Base-by-base conservation (phyloP, 2,797 vertebrate genomes). In the Phrynocephalus forsythii region DNA sequence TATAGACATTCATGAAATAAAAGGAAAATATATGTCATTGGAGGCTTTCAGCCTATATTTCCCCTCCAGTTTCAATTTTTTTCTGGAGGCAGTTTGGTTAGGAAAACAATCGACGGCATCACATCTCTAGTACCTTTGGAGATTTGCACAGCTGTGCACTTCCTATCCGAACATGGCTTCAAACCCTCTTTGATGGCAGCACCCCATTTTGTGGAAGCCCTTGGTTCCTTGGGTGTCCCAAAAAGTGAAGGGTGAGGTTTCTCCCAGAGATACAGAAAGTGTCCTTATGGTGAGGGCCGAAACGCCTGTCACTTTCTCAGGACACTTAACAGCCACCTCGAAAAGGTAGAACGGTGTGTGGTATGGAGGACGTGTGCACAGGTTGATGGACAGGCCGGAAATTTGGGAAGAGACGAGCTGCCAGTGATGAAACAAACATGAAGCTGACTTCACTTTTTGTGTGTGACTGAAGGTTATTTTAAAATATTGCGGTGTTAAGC, bases 401-500 rank as follows among this genome's bases (percentile, higher is more conserved):
- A 80, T 66, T 30, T 26, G 33, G 28, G 71, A 50, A 87, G 67
- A 16, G 66, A 0, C 0, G 56, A 82, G 30, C 11, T 56, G 5
- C 30, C 44, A 10, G n/a, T 76, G 18, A 60, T 85, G 83, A 81
- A 78, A 13, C 4, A 89, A 20, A 50, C 33, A 1, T 56, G 77
- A 44, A 82, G 86, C 86, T 91, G 88, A 67, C 76, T 87, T 83
- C 69, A 22, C 10, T 0, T 91, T 84, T 71, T 84, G 85, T 44
- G 38, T 87, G 80, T 67, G 82, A 63, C 73, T 82, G 52, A 85
- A 81, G 44, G 66, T 90, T 87, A 60, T 78, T 91, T 86, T 18
- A 84, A 91, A 90, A 50, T 20, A 10, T 30, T 88, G 87, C 87
- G 83, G 4, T 81, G 66, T 87, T 87, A 68, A 67, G 16, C 84